Percentiles rank a stretch among this genome's conserved stretches.
Evolutionary conservation across 2,113 vertebrate species (phyloP).

Genomic region (Aegotheles bennettii): DNA sequence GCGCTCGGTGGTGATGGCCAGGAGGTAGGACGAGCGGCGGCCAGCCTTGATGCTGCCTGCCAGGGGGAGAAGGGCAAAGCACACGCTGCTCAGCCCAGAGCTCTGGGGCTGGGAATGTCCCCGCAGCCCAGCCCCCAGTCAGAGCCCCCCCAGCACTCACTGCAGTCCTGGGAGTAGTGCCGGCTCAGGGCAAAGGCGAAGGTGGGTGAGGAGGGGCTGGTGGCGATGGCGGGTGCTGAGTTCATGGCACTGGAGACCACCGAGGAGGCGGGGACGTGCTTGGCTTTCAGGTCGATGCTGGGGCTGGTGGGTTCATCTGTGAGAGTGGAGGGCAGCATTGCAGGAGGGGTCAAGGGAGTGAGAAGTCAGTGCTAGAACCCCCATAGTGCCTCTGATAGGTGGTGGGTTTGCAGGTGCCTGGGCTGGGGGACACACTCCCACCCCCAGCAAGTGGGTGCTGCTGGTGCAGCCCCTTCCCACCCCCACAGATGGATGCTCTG

Average conservation of each 20-base stretch:
- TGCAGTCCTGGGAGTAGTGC: conserved; percentile 95
- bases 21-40: conserved; percentile 96
- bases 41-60: conserved; percentile 91
- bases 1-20: conserved; percentile 93
- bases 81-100: neutral
- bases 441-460: neutral
- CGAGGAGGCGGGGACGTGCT: conserved; percentile 92
- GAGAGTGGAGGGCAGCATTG: neutral
- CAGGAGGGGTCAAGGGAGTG: neutral
- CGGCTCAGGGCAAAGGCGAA: conserved; percentile 88
- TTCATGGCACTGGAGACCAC: conserved; percentile 96
- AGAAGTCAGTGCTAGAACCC: neutral
- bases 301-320: conserved; percentile 96
- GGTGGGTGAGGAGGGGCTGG: conserved; percentile 87
- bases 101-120: neutral
- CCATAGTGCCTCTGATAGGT: accelerated
- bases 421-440: accelerated
- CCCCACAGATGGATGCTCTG: accelerated
- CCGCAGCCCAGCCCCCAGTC: accelerated
- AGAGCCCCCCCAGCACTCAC: conserved; percentile 75
- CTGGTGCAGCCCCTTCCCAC: neutral
- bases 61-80: neutral
- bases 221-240: conserved; percentile 83
- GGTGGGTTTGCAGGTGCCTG: neutral
- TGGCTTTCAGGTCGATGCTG: conserved; percentile 91